Conservation (phyloP, 1,140 invertebrate genomes). For the Eriocheir sinensis region DNA sequence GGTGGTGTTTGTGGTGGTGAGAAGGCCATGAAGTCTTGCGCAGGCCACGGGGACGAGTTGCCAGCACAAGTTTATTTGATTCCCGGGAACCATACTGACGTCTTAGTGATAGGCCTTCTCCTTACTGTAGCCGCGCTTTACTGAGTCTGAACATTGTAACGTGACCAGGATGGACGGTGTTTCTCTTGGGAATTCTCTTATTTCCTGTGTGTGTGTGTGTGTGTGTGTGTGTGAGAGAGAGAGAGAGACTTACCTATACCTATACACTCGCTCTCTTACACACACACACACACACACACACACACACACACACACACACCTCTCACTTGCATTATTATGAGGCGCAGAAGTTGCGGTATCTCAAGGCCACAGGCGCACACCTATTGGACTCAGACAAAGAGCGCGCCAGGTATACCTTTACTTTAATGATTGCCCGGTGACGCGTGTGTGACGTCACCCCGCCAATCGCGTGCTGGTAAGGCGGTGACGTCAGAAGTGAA, state of each 20-base stretch:
- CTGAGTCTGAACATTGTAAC: too few relatives aligned
- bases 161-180: background rate
- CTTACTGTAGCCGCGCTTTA: too few relatives aligned
- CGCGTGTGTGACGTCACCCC: background rate
- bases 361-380: background rate
- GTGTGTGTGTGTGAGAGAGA: constrained; percentile 43
- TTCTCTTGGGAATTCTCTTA: background rate
- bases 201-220: constrained; percentile 20
- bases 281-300: background rate
- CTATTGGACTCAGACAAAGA: background rate
- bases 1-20: too few relatives aligned
- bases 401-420: background rate
- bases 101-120: too few relatives aligned
- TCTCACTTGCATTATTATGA: constrained; percentile 36
- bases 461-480: background rate
- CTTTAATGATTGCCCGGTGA: background rate
- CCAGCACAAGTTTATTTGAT: too few relatives aligned
- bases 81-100: too few relatives aligned
- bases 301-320: constrained; percentile 51
- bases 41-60: too few relatives aligned
- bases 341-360: background rate
- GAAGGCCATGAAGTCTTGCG: too few relatives aligned
- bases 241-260: too few relatives aligned
- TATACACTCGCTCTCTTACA: too few relatives aligned
- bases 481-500: background rate